Evolutionary conservation across 2,888 invertebrate species (phyloP), one percentile per base, ranked within the genome.

Genomic region (Penaeus monodon): DNA sequence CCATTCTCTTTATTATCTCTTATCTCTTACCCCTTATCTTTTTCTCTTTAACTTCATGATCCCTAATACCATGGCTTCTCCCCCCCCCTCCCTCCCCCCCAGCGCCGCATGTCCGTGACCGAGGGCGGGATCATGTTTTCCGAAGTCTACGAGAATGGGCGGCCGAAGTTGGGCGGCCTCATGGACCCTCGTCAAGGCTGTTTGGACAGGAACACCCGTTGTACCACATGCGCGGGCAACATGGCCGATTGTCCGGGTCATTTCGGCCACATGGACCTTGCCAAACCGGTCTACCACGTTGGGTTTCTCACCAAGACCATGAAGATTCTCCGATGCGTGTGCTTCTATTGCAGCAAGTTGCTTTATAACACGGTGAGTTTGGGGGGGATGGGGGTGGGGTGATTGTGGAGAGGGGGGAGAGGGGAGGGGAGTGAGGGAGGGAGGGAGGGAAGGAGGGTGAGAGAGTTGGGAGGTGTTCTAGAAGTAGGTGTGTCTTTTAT

Each of bases 201-300:
- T 78, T 68, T 90, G 66, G 90, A 89, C 80, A 74, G 88, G 2
- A 74, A 89, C 80, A 89, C 98, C 6, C 94, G 98, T 88, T 98
- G 98, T 92, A 97, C 97, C 92, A 99, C 98, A 0, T 99, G 98
- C 92, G 98, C 98, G 89, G 97, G 92, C 77, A 85, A 98, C 92
- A 97, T 99, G 97, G 97, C 97, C 0, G 99, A 99, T 93, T 99
- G 99, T 92, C 99, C 99, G 2, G 99, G 99, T 2, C 99, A 99
- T 93, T 99, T 99, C 93, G 99, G 99, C 6, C 99, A 99, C 92
- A 97, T 99, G 91, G 99, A 99, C 93, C 93, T 99, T 91, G 96
- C 99, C 0, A 99, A 99, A 92, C 99, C 99, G 38, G 99, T 99
- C 0, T 99, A 97, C 93, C 99, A 99, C 92, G 96, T 99, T 92